A percentile compares a stretch with the other conserved stretches of the same genome.
phyloP scores from a whole-genome alignment of 2,797 vertebrate species.

The Cynodonichthys magdalenae region DNA sequence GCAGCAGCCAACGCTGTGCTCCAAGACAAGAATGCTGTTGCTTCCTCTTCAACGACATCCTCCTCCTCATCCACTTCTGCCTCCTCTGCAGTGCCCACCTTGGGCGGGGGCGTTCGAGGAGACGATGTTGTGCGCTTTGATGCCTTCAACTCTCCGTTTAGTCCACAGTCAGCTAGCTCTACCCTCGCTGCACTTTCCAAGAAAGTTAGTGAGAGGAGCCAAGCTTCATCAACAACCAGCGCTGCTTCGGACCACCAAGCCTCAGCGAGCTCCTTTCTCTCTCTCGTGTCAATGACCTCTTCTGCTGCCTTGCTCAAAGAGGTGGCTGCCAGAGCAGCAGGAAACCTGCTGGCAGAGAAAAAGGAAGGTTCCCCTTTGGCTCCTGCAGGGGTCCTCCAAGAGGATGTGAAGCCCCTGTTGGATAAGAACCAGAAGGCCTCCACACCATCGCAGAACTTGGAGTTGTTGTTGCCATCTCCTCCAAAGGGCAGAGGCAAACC shows the following conservation, averaged over 20 bases:
- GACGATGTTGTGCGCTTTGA: conserved; percentile 94
- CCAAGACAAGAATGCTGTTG: conserved; percentile 92
- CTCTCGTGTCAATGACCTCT: conserved; percentile 97
- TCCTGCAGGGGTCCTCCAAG: conserved; percentile 73
- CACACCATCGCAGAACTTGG: conserved; percentile 87
- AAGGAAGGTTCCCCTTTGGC: conserved; percentile 83
- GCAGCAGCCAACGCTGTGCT: conserved; percentile 96
- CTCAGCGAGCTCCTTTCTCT: conserved; percentile 93
- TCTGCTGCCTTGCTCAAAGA: conserved; percentile 98
- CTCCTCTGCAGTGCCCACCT: conserved; percentile 75
- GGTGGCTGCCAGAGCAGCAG: conserved; percentile 96
- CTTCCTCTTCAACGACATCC: conserved; percentile 76
- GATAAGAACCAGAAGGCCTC: conserved; percentile 93
- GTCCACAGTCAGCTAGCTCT: conserved; percentile 98
- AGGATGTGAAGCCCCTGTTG: conserved; percentile 89
- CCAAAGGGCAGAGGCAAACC: conserved; percentile 93
- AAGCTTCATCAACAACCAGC: conserved; percentile 71
- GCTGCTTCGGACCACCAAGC: conserved; percentile 85
- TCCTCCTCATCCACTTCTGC: conserved; percentile 81
- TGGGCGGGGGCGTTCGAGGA: conserved; percentile 76
- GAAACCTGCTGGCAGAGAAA: conserved; percentile 93
- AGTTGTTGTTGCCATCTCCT: conserved; percentile 90
- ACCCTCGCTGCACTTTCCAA: conserved; percentile 98
- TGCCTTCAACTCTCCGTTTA: conserved; percentile 95
- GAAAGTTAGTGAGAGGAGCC: conserved; percentile 97